A percentile compares a stretch with the other conserved stretches of the same genome.
Conservation (phyloP, 1,140 invertebrate genomes). For the Augochlora pura region DNA sequence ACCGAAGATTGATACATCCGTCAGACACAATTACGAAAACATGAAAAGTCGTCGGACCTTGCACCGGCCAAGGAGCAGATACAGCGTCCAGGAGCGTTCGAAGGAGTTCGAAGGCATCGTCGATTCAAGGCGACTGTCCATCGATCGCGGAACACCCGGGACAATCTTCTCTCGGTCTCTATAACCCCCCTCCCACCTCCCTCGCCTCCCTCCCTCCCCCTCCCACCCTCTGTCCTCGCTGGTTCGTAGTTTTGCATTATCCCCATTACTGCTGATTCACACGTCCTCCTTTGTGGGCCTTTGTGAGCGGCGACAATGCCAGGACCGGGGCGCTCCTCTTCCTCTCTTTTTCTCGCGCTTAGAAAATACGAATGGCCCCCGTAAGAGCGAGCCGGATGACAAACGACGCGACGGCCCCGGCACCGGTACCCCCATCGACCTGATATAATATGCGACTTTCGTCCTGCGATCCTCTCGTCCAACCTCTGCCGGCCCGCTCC, state of each 20-base stretch:
- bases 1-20: no score
- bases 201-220: slow-evolving; percentile 19
- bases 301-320: slow-evolving; percentile 73
- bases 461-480: slow-evolving; percentile 26
- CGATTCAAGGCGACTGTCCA: slow-evolving; percentile 8
- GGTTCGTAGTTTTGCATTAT: slow-evolving; percentile 75
- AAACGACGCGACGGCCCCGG: slow-evolving; percentile 67
- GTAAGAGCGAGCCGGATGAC: slow-evolving; percentile 68
- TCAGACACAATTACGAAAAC: no score
- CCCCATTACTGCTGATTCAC: slow-evolving; percentile 79
- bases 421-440: slow-evolving; percentile 60
- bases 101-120: slow-evolving; percentile 28
- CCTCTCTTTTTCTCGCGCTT: slow-evolving; percentile 59
- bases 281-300: slow-evolving; percentile 75
- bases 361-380: slow-evolving; percentile 59
- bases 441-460: slow-evolving; percentile 64
- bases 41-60: no score
- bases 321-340: slow-evolving; percentile 53
- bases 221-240: slow-evolving; percentile 41
- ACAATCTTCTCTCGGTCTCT: slow-evolving; percentile 36
- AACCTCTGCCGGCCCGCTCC: background rate
- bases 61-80: no score
- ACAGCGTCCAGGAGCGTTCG: background rate
- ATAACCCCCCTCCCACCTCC: slow-evolving; percentile 28
- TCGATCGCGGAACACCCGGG: slow-evolving; percentile 36